Base-by-base conservation (phyloP, 2,888 invertebrate genomes). In the Aquatica leii region DNA sequence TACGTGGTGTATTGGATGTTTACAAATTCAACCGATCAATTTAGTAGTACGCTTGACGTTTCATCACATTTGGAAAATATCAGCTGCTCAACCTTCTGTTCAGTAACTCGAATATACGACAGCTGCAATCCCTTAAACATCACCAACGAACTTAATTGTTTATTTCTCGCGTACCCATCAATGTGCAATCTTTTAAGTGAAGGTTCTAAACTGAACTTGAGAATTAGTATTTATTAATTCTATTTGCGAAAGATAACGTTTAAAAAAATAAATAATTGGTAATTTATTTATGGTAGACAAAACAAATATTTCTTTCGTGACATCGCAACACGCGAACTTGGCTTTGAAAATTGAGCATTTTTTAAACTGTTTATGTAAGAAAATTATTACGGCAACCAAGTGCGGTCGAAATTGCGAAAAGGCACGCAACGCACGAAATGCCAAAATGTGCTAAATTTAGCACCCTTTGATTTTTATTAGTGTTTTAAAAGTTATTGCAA, bases 1-100 rank as follows among this genome's bases (percentile, higher is more conserved):
- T 77, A 74, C 59, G 74, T 74, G 5, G 48, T 78, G 3, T 74
- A 76, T 55, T 81, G 81, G 81, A 56, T 81, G 57, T 77, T 80
- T 61, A 76, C 78, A 17, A 77, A 78, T 62, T 72, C 73, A 9
- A 74, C 76, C 1, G 76, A 76, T 20, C 62, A 59, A 43, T 77
- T 75, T 64, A 73, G 74, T 46, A 75, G 76, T 64, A 79, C 79
- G 1, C 65, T 81, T 12, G 80, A 81, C 67, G 57, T 81, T 37
- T 71, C 76, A 2, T 79, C 80, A 1, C 63, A 71, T 37, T 67
- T 73, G 18, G 78, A 80, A 52, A 71, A 73, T 34, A 65, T 74
- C 34, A 71, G 74, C 40, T 68, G 74, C 60, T 78, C 80, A 1
- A 76, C 77, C 17, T 77, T 74, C 56, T 81, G 79, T 64, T 69